Evolutionary conservation across 2,797 vertebrate genomes (phyloP).

Genomic region (Anguilla megastoma): DNA sequence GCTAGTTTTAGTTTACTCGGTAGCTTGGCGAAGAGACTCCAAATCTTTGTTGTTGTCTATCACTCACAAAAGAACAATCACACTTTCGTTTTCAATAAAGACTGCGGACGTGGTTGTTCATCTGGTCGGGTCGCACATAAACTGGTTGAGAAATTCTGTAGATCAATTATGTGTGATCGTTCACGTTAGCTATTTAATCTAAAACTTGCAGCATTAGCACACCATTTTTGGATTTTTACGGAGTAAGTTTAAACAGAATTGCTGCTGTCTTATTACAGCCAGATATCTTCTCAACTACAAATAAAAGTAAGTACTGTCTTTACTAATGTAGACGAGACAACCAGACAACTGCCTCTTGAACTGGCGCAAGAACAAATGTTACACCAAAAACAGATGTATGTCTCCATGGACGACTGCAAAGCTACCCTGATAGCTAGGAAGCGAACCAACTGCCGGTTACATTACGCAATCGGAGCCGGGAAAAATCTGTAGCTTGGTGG

Average conservation of each 20-base stretch:
- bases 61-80: background rate
- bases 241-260: background rate
- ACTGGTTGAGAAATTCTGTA: background rate
- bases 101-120: background rate
- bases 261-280: background rate
- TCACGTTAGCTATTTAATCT: background rate
- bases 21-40: background rate
- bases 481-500: conserved; percentile 10
- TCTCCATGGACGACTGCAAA: background rate
- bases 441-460: conserved; percentile 12
- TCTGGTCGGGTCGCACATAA: background rate
- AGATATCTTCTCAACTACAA: background rate
- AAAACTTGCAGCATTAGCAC: background rate
- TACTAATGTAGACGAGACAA: background rate
- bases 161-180: background rate
- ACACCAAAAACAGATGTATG: background rate
- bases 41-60: background rate
- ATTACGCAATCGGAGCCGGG: background rate
- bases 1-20: background rate
- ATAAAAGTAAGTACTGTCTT: background rate
- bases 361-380: background rate
- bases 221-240: background rate
- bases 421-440: background rate
- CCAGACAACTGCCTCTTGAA: background rate
- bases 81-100: background rate